These are phyloP conservation scores for Archegozetes longisetosus DNA, from an alignment of 1,140 invertebrate genomes.

Conservation along the genomic window DNA sequence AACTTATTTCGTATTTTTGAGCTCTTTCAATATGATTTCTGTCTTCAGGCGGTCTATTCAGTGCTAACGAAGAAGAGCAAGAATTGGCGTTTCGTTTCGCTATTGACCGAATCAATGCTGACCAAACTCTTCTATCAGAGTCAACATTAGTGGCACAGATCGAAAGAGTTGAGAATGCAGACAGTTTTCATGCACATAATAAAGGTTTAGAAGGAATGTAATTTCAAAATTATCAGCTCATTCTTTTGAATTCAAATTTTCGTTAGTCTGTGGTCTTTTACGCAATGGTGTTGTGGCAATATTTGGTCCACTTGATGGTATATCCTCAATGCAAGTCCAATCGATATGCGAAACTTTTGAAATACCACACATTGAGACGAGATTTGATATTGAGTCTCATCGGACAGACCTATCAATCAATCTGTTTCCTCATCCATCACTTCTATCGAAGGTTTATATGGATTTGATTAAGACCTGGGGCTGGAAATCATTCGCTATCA, in stretches of 20 bases:
- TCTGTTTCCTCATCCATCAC: slow-evolving; percentile 58
- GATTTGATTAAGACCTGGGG: slow-evolving; percentile 70
- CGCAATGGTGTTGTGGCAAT: slow-evolving; percentile 76
- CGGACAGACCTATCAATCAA: slow-evolving; percentile 80
- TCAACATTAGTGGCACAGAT: not conserved
- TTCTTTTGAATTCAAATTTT: not conserved
- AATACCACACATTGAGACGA: slow-evolving; percentile 79
- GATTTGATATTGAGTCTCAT: slow-evolving; percentile 64
- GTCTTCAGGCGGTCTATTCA: slow-evolving; percentile 57
- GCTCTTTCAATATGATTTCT: too few relatives aligned
- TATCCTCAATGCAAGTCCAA: slow-evolving; percentile 79
- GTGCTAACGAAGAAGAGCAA: slow-evolving; percentile 62
- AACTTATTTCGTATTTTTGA: too few relatives aligned
- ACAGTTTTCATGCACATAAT: not conserved
- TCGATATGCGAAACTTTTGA: slow-evolving; percentile 91
- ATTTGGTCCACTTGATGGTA: slow-evolving; percentile 74
- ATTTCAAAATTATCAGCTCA: not conserved
- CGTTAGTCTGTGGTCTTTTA: slow-evolving; percentile 29
- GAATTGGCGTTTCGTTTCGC: slow-evolving; percentile 78
- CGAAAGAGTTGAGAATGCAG: not conserved
- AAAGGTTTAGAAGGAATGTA: not conserved
- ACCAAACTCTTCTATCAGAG: slow-evolving; percentile 25
- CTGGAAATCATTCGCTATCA: slow-evolving; percentile 81
- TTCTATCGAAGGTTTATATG: slow-evolving; percentile 58
- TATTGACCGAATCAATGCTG: slow-evolving; percentile 69